Evolutionary conservation across 2,113 vertebrate genomes (phyloP).

Genomic region (Urocitellus parryii): DNA sequence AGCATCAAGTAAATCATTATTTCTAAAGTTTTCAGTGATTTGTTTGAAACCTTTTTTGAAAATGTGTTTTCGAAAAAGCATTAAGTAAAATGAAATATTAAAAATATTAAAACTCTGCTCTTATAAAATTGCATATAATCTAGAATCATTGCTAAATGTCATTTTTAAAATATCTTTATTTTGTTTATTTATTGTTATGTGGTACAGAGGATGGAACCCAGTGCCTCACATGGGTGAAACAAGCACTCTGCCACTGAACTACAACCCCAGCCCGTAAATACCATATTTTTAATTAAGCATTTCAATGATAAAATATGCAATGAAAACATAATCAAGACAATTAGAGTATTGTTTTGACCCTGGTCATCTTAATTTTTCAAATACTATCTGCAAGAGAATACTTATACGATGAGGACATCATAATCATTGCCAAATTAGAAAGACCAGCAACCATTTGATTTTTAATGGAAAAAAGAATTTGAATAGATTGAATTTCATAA

Average conservation of each 20-base stretch:
- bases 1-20: neutral
- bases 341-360: neutral
- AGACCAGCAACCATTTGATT: conserved; percentile 63
- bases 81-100: neutral
- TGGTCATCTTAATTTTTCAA: conserved; percentile 30
- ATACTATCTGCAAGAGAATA: conserved; percentile 47
- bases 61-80: neutral
- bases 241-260: too few relatives aligned
- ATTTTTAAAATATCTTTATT: too few relatives aligned
- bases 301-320: neutral
- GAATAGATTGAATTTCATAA: neutral
- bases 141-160: neutral
- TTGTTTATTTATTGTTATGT: too few relatives aligned
- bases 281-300: neutral
- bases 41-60: neutral
- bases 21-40: neutral
- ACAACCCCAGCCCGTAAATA: too few relatives aligned
- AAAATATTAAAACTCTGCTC: neutral
- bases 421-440: conserved; percentile 62
- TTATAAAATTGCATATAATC: neutral
- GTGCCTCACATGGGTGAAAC: too few relatives aligned
- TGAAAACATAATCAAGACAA: neutral
- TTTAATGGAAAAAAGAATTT: conserved; percentile 51
- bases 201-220: too few relatives aligned
- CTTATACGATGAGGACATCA: conserved; percentile 60